Base-by-base conservation (phyloP, 2,888 invertebrate species). In the Lochmaea capreae region DNA sequence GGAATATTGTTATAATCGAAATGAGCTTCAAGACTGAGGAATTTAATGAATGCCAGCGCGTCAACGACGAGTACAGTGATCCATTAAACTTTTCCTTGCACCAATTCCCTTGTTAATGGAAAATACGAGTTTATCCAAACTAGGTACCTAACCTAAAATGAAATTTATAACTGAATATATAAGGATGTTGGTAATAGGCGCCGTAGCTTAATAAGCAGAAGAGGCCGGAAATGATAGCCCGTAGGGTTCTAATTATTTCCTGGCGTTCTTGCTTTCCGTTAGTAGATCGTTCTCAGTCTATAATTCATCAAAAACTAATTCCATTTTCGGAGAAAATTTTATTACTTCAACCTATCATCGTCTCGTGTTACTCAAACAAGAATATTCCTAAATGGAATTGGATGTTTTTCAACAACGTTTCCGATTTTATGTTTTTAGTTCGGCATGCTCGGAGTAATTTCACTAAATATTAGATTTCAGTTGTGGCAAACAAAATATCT, bases 171-270 rank as follows among this genome's bases (percentile, higher is more conserved):
- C 78, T 78, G 75, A 71, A 73, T 74, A 78, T 76, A 74, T 77
- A 78, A 78, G 77, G 79, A 80, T 77, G 78, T 77, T 75, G 81
- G 79, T 79, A 77, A 79, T 80, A 80, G 81, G 77, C 80, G 82
- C 79, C 79, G 79, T 79, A 78, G 81, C 80, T 81, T 84, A 84
- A 84, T 83, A 83, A 83, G 83, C 83, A 82, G 83, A 83, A 83
- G 82, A 83, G 83, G 79, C 81, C 83, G 84, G 84, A 85, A 85
- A 85, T 84, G 83, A 85, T 85, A 83, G 84, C 84, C 84, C 81
- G 81, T 82, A 81, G 84, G 84, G 82, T 79, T 81, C 83, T 85
- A 85, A 85, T 85, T 85, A 83, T 84, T 83, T 85, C 84, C 84
- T 81, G 81, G 77, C 78, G 82, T 80, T 79, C 77, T 78, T 79